These are phyloP conservation scores for Chrysocyon brachyurus DNA, from an alignment of 2,797 vertebrate genomes.

Conservation along the genomic window DNA sequence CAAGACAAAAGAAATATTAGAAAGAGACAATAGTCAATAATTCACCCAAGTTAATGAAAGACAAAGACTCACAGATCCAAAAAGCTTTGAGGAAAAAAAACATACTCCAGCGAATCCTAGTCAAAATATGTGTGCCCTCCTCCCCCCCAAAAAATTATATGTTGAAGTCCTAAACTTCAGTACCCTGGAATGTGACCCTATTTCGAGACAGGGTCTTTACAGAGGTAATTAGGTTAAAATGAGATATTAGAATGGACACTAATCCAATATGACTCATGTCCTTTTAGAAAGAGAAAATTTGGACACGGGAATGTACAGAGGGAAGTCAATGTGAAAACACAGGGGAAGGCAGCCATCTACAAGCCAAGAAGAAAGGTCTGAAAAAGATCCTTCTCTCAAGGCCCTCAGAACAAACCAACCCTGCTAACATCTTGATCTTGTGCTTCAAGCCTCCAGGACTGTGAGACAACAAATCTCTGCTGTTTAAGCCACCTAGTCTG, in stretches of 20 bases:
- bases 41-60: neutral
- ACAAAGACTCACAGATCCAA: neutral
- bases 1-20: neutral
- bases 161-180: neutral
- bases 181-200: neutral
- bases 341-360: neutral
- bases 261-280: neutral
- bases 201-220: neutral
- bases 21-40: neutral
- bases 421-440: neutral
- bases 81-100: neutral
- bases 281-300: neutral
- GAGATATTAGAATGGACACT: neutral
- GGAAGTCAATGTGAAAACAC: neutral
- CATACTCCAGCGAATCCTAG: neutral
- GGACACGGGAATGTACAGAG: no score
- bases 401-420: neutral
- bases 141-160: neutral
- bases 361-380: neutral
- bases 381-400: neutral
- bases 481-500: neutral
- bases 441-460: neutral
- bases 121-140: neutral
- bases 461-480: neutral
- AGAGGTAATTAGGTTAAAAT: neutral